Conservation (phyloP, 2,797 vertebrate species). For the Sandelia bainsii region DNA sequence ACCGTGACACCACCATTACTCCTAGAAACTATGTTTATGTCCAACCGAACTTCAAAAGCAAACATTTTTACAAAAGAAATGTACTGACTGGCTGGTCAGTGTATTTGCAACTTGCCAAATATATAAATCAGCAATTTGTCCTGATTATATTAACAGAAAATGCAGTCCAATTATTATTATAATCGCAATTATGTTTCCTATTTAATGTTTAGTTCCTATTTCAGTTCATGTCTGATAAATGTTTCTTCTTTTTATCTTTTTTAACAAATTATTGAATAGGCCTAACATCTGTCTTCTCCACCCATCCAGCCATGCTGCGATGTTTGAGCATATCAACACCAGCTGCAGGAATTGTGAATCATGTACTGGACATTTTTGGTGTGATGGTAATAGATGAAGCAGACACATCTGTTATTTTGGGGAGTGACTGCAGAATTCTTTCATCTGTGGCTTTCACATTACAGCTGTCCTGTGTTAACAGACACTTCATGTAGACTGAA, state of each 20-base stretch:
- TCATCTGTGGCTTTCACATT: constrained; percentile 25
- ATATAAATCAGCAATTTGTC: background rate
- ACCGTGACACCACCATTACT: no score
- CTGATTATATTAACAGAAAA: background rate
- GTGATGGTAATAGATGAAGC: constrained; percentile 24
- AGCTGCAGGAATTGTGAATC: constrained; percentile 2
- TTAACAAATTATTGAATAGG: background rate
- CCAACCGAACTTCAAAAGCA: background rate
- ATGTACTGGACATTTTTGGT: background rate
- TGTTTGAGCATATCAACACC: constrained; percentile 15
- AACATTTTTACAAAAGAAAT: background rate
- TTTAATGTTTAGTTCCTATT: background rate
- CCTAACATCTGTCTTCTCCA: background rate
- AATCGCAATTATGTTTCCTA: background rate
- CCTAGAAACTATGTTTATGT: background rate
- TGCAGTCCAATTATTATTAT: no score
- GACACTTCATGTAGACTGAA: background rate
- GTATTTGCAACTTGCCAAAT: background rate
- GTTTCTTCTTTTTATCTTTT: no score
- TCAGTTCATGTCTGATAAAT: background rate
- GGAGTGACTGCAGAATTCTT: constrained; percentile 5
- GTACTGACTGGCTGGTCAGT: background rate
- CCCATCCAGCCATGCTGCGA: background rate
- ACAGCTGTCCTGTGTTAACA: constrained; percentile 22
- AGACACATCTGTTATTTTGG: constrained; percentile 2